These are phyloP conservation scores for Drosophila meridiana DNA, from an alignment of 2,888 invertebrate species.

Conservation along the genomic window DNA sequence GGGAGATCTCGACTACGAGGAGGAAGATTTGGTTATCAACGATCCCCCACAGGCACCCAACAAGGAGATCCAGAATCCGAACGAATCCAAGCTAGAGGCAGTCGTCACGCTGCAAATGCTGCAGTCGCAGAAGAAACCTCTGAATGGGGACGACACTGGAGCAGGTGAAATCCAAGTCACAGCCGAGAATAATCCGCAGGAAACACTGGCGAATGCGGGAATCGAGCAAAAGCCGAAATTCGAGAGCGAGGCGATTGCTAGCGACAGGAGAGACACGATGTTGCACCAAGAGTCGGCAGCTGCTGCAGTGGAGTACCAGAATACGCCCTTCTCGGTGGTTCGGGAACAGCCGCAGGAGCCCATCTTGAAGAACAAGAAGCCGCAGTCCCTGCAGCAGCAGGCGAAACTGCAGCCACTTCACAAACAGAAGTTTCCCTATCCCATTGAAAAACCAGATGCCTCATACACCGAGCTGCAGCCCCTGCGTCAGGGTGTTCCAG, in stretches of 20 bases:
- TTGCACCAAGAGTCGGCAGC: conserved; percentile 68
- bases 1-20: conserved; percentile 77
- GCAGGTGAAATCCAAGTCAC: conserved; percentile 78
- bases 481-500: conserved; percentile 76
- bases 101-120: conserved; percentile 90
- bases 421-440: conserved; percentile 88
- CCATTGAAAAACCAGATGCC: conserved; percentile 87
- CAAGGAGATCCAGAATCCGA: conserved; percentile 70
- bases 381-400: conserved; percentile 80
- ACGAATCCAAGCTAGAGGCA: conserved; percentile 85
- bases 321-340: conserved; percentile 85
- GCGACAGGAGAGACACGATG: conserved; percentile 53
- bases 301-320: conserved; percentile 83
- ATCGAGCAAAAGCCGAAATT: conserved; percentile 44
- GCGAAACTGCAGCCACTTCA: conserved; percentile 69
- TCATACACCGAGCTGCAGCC: conserved; percentile 78
- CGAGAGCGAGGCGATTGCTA: conserved; percentile 16
- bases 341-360: conserved; percentile 85
- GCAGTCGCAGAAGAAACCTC: conserved; percentile 86
- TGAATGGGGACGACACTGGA: conserved; percentile 79
- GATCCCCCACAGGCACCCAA: conserved; percentile 85
- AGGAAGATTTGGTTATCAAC: conserved; percentile 85
- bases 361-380: conserved; percentile 84
- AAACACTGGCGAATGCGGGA: conserved; percentile 23
- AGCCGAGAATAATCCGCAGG: conserved; percentile 60